Percentiles rank a stretch among this genome's conserved stretches.
phyloP scores from a whole-genome alignment of 2,113 vertebrate genomes.

The Oncorhynchus mykiss region DNA sequence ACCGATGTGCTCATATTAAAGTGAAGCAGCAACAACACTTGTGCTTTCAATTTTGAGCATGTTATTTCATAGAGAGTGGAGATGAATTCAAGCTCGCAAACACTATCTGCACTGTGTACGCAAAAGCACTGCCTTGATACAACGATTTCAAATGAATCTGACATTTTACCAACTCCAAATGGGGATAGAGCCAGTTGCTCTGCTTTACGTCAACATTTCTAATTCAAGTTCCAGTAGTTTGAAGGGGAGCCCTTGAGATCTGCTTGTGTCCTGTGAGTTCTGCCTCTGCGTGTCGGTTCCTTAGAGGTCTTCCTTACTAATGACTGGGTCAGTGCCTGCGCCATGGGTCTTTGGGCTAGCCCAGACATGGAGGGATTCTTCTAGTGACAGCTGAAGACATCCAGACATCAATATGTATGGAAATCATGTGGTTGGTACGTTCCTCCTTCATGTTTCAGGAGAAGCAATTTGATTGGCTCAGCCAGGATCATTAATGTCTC shows the following conservation, averaged over 20 bases:
- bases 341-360: conserved; percentile 11
- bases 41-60: conserved; percentile 24
- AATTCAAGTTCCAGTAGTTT: background rate
- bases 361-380: conserved; percentile 7
- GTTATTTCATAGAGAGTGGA: conserved; percentile 32
- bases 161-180: conserved; percentile 19
- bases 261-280: background rate
- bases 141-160: background rate
- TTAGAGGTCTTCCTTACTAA: conserved; percentile 15
- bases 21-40: conserved; percentile 11
- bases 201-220: conserved; percentile 38
- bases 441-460: conserved; percentile 6
- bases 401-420: conserved; percentile 48
- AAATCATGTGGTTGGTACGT: conserved; percentile 45
- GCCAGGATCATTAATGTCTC: conserved; percentile 11
- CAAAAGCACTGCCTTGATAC: no score
- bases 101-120: background rate
- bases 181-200: background rate
- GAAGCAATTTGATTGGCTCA: background rate
- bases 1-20: conserved; percentile 51
- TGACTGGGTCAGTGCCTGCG: conserved; percentile 28
- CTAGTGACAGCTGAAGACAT: conserved; percentile 68
- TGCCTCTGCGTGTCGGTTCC: background rate
- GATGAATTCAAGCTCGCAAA: conserved; percentile 42
- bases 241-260: background rate